phyloP scores from a whole-genome alignment of 2,797 vertebrate genomes.

The Sparus aurata region DNA sequence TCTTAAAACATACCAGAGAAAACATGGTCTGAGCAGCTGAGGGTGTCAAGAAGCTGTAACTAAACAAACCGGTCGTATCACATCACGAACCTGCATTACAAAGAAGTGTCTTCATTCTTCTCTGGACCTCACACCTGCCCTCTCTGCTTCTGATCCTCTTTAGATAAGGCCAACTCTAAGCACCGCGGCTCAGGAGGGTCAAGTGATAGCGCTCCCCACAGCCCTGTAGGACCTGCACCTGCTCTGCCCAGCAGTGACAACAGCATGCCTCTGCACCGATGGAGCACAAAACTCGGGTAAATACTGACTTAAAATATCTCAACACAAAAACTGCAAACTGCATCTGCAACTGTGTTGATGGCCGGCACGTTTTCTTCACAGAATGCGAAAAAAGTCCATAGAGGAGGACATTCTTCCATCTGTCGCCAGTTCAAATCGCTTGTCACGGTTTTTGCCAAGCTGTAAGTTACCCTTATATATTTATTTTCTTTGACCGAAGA shows the following conservation, averaged over 20 bases:
- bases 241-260: constrained; percentile 77
- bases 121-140: constrained; percentile 7
- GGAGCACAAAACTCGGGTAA: constrained; percentile 84
- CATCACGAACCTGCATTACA: background rate
- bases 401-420: constrained; percentile 80
- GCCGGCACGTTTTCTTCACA: constrained; percentile 47
- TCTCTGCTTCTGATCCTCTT: constrained; percentile 20
- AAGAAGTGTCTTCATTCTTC: background rate
- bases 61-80: background rate
- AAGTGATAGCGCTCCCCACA: constrained; percentile 82
- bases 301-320: background rate
- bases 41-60: too few species aligned
- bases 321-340: background rate
- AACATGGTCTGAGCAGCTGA: too few species aligned
- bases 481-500: background rate
- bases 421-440: constrained; percentile 83
- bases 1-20: background rate
- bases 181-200: constrained; percentile 82
- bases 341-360: background rate
- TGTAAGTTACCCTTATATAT: constrained; percentile 79
- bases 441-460: constrained; percentile 91
- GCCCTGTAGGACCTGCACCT: constrained; percentile 80
- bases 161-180: constrained; percentile 82
- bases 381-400: constrained; percentile 84
- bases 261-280: constrained; percentile 76